Base-by-base conservation (phyloP, 1,140 invertebrate genomes). In the Capitella teleta region DNA sequence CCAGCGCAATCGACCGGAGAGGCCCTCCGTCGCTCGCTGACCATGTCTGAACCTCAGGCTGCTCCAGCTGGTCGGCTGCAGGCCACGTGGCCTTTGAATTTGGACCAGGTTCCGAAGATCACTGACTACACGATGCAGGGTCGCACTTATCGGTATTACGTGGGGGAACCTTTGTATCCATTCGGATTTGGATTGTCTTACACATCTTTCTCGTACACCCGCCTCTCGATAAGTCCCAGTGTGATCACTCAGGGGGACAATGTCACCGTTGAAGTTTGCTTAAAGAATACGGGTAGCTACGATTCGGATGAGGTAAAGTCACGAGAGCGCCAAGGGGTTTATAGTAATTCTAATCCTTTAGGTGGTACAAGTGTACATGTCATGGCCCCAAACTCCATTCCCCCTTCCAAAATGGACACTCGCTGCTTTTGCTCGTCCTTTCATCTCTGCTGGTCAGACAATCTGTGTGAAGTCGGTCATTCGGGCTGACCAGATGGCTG, bases 1-100 rank as follows among this genome's bases (percentile, higher is more conserved):
- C 63, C 64, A 19, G 66, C 58, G 1, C 66, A 70, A 46, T 50
- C 57, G 1, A 57, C 63, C 1, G 68, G 67, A 0, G 57, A 62
- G 18, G 68, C 64, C 5, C 19, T 70, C 2, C 45, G 23, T 10
- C 26, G 45, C 8, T 8, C 23, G 38, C 23, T 41, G 10, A 12
- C 6, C 18, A 57, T 47, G 38, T 38, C 56, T 8, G 30, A 32
- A 10, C 8, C 8, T 32, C 8, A n/a, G 28, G 47, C 52, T 18
- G 63, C 57, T 50, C 66, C 66, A 5, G 63, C 61, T 21, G 68
- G 54, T 1, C 55, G 64, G 37, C 49, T 68, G 2, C 63, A 64
- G 1, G 58, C 51, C 28, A 67, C 64, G 0, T 68, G 66, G 67
- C 57, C 55, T 21, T 18, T 5, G 26, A 14, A 12, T 28, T n/a